Evolutionary conservation across 2,888 invertebrate genomes (phyloP).

Genomic region (Synanthedon andrenaeformis): DNA sequence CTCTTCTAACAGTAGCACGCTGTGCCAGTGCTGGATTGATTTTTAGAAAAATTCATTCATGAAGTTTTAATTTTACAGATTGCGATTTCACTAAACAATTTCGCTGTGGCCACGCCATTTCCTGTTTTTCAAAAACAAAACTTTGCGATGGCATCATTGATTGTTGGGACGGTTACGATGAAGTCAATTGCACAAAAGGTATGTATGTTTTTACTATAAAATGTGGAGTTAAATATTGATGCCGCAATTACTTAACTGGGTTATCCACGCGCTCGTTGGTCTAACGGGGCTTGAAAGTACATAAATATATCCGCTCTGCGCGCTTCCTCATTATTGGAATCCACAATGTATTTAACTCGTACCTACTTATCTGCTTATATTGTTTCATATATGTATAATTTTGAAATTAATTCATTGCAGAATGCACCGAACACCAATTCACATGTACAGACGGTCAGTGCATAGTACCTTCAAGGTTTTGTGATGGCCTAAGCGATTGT

Average conservation of each 20-base stretch:
- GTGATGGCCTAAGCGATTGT: slow-evolving; percentile 78
- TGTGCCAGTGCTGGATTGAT: too few species aligned
- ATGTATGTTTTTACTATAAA: slow-evolving; percentile 42
- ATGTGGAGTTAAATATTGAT: not conserved
- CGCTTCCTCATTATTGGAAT: slow-evolving; percentile 24
- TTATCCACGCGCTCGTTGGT: slow-evolving; percentile 39
- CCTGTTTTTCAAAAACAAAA: slow-evolving; percentile 77
- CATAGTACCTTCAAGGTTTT: slow-evolving; percentile 73
- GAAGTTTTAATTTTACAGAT: slow-evolving; percentile 49
- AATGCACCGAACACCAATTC: slow-evolving; percentile 57
- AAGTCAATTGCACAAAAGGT: slow-evolving; percentile 78
- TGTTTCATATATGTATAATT: too few species aligned
- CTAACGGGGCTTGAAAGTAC: slow-evolving; percentile 32
- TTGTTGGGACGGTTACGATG: slow-evolving; percentile 84
- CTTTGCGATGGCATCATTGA: slow-evolving; percentile 79
- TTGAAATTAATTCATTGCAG: slow-evolving; percentile 25
- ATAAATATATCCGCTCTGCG: not conserved
- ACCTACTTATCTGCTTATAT: too few species aligned
- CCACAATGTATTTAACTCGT: not conserved
- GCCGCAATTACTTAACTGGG: slow-evolving; percentile 32
- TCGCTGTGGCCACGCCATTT: slow-evolving; percentile 79
- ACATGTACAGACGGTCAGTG: slow-evolving; percentile 76
- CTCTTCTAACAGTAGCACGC: too few species aligned
- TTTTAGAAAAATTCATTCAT: too few species aligned
- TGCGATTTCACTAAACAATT: slow-evolving; percentile 77